Percentiles rank a stretch among this genome's conserved stretches.
phyloP scores from a whole-genome alignment of 2,113 vertebrate species.

The Malurus cyaneus region DNA sequence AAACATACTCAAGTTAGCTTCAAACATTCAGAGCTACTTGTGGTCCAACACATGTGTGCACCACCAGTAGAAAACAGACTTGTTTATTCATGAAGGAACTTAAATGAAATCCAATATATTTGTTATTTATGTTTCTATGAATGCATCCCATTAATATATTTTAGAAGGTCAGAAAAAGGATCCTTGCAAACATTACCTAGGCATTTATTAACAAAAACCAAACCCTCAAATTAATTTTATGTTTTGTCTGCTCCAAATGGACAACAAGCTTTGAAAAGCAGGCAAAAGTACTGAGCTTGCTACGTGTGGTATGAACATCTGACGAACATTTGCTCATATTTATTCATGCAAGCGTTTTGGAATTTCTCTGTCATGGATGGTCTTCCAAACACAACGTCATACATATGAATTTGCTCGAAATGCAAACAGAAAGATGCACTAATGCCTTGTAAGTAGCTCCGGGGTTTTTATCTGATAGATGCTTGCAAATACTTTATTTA shows the following conservation, averaged over 20 bases:
- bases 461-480: not conserved
- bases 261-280: not conserved
- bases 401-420: not conserved
- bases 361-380: not conserved
- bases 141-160: not conserved
- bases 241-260: not conserved
- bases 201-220: not conserved
- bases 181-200: not conserved
- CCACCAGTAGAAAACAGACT: not conserved
- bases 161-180: not conserved
- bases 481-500: not conserved
- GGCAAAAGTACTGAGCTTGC: not conserved
- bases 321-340: slow-evolving; percentile 46
- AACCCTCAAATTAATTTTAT: not conserved
- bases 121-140: not conserved
- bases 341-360: slow-evolving; percentile 3
- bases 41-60: not conserved
- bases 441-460: slow-evolving; percentile 16
- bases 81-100: not conserved
- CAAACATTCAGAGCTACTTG: not conserved
- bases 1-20: not conserved
- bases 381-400: slow-evolving; percentile 22
- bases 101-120: not conserved
- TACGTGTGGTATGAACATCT: slow-evolving; percentile 7
- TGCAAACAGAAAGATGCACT: slow-evolving; percentile 4